phyloP scores from a whole-genome alignment of 2,888 invertebrate species.

The Tolmerus cingulatus region DNA sequence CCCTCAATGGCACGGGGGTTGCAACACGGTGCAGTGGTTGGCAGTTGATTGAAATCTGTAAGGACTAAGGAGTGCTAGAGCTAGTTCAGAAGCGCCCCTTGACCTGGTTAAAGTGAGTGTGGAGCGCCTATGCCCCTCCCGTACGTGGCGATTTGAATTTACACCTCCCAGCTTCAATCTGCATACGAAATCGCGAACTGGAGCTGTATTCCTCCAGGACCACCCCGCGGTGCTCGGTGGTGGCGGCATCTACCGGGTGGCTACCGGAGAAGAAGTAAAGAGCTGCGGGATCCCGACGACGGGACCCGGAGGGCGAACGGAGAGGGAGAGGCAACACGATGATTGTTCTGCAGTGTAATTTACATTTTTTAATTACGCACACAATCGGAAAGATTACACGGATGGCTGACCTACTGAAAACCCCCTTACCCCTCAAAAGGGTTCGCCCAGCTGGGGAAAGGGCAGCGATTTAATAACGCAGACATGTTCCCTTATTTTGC shows the following conservation, averaged over 20 bases:
- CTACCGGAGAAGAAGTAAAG: background rate
- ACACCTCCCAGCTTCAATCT: background rate
- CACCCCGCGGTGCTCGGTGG: background rate
- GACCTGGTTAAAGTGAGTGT: slow-evolving; percentile 10
- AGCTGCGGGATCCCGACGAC: too few relatives aligned
- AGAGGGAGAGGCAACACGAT: background rate
- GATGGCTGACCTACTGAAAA: background rate
- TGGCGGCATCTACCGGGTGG: background rate
- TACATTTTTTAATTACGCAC: slow-evolving; percentile 37
- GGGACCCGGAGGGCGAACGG: background rate
- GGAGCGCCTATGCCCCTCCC: background rate
- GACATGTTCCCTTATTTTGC: background rate
- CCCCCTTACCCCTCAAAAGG: background rate
- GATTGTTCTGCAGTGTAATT: background rate
- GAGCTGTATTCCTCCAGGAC: background rate
- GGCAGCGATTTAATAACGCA: slow-evolving; percentile 1
- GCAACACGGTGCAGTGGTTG: background rate
- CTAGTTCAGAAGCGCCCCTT: background rate
- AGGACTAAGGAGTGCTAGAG: background rate
- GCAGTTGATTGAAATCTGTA: slow-evolving; percentile 10
- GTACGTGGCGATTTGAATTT: slow-evolving; percentile 18
- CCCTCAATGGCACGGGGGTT: background rate
- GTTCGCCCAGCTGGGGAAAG: background rate
- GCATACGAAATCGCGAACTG: background rate
- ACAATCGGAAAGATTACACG: background rate